These are phyloP conservation scores for Butorides virescens DNA, from an alignment of 2,113 vertebrate species.

Conservation along the genomic window DNA sequence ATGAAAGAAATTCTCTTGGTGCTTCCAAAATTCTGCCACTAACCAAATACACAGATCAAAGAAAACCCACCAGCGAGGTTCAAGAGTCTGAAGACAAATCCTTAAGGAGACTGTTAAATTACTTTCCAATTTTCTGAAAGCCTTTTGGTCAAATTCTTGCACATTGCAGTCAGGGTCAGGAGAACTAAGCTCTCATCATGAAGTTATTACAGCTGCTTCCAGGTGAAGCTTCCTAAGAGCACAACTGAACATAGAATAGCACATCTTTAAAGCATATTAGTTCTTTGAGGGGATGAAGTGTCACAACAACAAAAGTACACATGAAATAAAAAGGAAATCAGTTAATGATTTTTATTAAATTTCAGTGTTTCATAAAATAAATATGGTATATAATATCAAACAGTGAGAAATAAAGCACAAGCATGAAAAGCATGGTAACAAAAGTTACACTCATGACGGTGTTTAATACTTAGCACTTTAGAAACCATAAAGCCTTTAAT, in stretches of 20 bases:
- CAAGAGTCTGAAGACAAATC: not conserved
- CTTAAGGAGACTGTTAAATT: not conserved
- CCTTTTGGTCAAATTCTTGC: not conserved
- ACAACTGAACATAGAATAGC: not conserved
- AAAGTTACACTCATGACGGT: slow-evolving; percentile 60
- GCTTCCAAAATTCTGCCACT: not conserved
- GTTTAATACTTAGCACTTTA: slow-evolving; percentile 70
- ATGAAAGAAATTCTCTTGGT: not conserved
- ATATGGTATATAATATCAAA: slow-evolving; percentile 82
- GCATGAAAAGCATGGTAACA: slow-evolving; percentile 76
- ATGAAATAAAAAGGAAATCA: slow-evolving; percentile 57
- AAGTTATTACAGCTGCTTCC: not conserved
- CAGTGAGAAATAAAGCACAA: slow-evolving; percentile 78
- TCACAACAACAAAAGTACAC: slow-evolving; percentile 31
- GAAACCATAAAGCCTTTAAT: slow-evolving; percentile 77
- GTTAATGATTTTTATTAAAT: slow-evolving; percentile 84
- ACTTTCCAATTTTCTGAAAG: not conserved
- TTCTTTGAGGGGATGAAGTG: not conserved
- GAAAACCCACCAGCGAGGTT: not conserved
- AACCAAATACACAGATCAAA: not conserved
- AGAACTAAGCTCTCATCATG: not conserved
- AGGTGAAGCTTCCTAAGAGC: not conserved
- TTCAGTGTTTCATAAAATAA: slow-evolving; percentile 90
- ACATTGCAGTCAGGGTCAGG: not conserved
- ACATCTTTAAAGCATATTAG: slow-evolving; percentile 56